These are phyloP conservation scores for Geotrupes spiniger DNA, from an alignment of 2,888 invertebrate species.

Conservation along the genomic window DNA sequence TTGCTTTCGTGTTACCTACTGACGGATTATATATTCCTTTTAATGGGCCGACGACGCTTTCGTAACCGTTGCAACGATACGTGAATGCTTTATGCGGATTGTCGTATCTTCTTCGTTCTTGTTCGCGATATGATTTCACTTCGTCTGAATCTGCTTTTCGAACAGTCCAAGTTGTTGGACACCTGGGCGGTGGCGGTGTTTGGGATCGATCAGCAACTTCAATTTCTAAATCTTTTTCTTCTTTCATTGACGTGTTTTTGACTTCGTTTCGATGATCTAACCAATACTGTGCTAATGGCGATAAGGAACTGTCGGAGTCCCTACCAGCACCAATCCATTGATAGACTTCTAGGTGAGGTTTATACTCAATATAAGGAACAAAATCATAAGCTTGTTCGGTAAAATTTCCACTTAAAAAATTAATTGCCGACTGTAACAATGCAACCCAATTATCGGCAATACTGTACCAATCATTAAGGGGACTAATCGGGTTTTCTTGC, in stretches of 20 bases:
- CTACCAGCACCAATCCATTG: conserved; percentile 95
- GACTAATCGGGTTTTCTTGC: conserved; percentile 77
- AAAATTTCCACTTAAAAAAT: conserved; percentile 80
- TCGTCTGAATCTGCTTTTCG: conserved; percentile 76
- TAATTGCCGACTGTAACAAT: conserved; percentile 73
- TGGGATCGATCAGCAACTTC: conserved; percentile 47
- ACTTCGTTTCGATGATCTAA: conserved; percentile 59
- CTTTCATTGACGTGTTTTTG: conserved; percentile 28
- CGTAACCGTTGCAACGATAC: conserved; percentile 60
- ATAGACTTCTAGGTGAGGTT: conserved; percentile 68
- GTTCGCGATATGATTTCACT: conserved; percentile 69
- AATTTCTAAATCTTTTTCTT: conserved; percentile 34
- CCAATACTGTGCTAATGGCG: conserved; percentile 77
- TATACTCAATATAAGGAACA: conserved; percentile 85
- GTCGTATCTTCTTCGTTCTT: conserved; percentile 82
- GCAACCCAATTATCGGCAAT: conserved; percentile 71
- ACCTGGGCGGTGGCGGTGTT: conserved; percentile 60
- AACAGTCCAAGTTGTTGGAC: conserved; percentile 80
- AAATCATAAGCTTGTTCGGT: conserved; percentile 81
- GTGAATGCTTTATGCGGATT: conserved; percentile 91
- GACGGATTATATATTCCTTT: conserved; percentile 74
- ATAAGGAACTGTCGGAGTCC: conserved; percentile 78
- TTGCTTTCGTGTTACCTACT: conserved; percentile 60
- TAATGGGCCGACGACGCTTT: conserved; percentile 49
- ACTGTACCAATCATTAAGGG: conserved; percentile 77